These are phyloP conservation scores for Mastomys natalensis DNA, from an alignment of 2,113 vertebrate species.

Conservation along the genomic window DNA sequence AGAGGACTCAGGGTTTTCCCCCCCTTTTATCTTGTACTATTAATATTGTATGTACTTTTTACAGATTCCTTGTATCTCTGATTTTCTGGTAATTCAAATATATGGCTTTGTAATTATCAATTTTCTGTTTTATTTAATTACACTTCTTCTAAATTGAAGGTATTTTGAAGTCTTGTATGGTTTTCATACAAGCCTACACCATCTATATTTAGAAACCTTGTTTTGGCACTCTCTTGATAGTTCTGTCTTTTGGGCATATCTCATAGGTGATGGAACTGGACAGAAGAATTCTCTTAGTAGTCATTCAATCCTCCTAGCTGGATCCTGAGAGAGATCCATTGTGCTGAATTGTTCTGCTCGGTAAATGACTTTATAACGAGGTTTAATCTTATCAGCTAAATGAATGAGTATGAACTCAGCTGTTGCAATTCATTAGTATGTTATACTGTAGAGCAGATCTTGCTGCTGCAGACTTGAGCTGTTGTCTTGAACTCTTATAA, in stretches of 20 bases:
- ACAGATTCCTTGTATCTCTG: not conserved
- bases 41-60: not conserved
- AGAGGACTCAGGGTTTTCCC: not conserved
- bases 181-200: not conserved
- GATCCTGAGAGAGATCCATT: conserved; percentile 31
- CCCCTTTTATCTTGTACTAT: not conserved
- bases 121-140: conserved; percentile 26
- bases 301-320: conserved; percentile 49
- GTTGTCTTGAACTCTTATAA: not conserved
- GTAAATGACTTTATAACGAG: conserved; percentile 65
- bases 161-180: not conserved
- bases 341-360: conserved; percentile 5
- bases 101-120: not conserved
- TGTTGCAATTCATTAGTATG: conserved; percentile 56
- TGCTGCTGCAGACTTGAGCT: not conserved
- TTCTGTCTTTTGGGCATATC: conserved; percentile 1
- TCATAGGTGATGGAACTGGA: conserved; percentile 44
- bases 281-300: conserved; percentile 47
- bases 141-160: not conserved
- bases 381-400: conserved; percentile 69
- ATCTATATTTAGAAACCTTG: not conserved
- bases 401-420: conserved; percentile 65
- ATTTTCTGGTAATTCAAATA: not conserved
- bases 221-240: not conserved
- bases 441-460: conserved; percentile 10